Conservation (phyloP, 37 sponge, comb jelly and placozoan species). For the Cliona cf. orientalis region DNA sequence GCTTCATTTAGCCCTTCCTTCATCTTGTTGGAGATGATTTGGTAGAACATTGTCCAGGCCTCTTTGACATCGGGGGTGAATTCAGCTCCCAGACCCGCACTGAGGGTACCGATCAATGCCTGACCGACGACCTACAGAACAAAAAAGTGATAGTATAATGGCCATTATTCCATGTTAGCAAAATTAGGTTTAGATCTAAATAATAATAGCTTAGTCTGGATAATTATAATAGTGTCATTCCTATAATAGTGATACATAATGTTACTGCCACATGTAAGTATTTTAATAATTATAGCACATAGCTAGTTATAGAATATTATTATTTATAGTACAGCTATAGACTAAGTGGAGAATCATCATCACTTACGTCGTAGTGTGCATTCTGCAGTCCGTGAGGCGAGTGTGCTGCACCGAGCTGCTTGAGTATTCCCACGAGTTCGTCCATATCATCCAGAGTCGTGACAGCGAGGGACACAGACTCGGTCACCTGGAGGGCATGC, state of each 20-base stretch:
- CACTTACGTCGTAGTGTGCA: constrained; percentile 69
- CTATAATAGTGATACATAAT: neutral
- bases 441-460: constrained; percentile 45
- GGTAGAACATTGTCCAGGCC: constrained; percentile 63
- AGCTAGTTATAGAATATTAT: no score
- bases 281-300: no score
- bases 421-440: constrained; percentile 15
- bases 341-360: no score
- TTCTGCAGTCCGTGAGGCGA: constrained; percentile 21
- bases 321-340: no score
- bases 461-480: constrained; percentile 56
- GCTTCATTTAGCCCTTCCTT: constrained; percentile 59
- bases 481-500: constrained; percentile 58
- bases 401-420: constrained; percentile 55
- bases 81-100: constrained; percentile 44
- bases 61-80: constrained; percentile 63
- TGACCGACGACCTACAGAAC: constrained; percentile 61
- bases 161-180: neutral
- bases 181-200: no score
- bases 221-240: neutral
- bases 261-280: no score
- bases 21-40: constrained; percentile 44
- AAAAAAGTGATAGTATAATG: neutral
- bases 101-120: constrained; percentile 54
- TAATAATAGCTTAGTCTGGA: no score